phyloP scores from a whole-genome alignment of 2,888 invertebrate species.

The Dione vanillae region DNA sequence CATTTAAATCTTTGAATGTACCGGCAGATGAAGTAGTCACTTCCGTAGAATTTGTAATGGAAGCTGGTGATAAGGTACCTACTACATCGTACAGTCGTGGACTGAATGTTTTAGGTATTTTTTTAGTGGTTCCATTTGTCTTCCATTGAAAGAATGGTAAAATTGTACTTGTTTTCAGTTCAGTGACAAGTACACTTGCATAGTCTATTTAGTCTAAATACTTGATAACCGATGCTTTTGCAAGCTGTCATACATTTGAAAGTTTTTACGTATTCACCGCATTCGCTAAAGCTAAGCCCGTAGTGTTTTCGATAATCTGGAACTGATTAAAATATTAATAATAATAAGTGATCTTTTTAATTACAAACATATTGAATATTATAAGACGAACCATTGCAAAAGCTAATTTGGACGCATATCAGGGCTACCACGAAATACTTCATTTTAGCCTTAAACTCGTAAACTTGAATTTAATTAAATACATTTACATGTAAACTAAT shows the following conservation, averaged over 20 bases:
- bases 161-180: slow-evolving; percentile 61
- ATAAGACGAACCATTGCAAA: slow-evolving; percentile 48
- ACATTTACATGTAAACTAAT: slow-evolving; percentile 16
- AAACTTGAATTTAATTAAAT: slow-evolving; percentile 43
- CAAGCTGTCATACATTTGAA: slow-evolving; percentile 72
- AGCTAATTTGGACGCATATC: slow-evolving; percentile 47
- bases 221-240: slow-evolving; percentile 65
- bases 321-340: slow-evolving; percentile 50
- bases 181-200: slow-evolving; percentile 71
- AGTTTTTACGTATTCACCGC: slow-evolving; percentile 58
- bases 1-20: not conserved
- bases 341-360: not conserved
- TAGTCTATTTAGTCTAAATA: slow-evolving; percentile 59
- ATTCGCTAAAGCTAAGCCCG: slow-evolving; percentile 63
- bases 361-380: slow-evolving; percentile 14
- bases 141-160: slow-evolving; percentile 67
- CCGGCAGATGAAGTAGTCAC: not conserved
- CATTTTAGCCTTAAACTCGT: slow-evolving; percentile 47
- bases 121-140: slow-evolving; percentile 65
- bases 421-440: slow-evolving; percentile 50
- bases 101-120: slow-evolving; percentile 58
- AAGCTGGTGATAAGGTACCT: slow-evolving; percentile 61
- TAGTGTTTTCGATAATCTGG: slow-evolving; percentile 63
- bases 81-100: slow-evolving; percentile 61
- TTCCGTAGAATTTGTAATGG: slow-evolving; percentile 16